Evolutionary conservation across 2,113 vertebrate genomes (phyloP).

Genomic region (Chlorodrepanis virens): DNA sequence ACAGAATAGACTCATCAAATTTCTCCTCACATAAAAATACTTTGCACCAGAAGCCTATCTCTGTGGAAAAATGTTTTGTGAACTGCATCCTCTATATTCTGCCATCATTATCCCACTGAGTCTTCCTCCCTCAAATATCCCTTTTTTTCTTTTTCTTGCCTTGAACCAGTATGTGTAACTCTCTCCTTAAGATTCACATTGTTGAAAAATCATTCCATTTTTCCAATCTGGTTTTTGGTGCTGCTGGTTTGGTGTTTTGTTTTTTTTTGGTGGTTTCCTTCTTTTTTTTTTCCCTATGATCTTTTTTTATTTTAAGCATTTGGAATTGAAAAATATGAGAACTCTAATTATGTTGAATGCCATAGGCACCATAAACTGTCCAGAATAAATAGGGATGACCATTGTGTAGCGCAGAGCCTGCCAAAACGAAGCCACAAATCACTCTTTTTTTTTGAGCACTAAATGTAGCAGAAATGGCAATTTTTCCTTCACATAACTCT

Average conservation of each 20-base stretch:
- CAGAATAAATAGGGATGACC: not conserved
- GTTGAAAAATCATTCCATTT: not conserved
- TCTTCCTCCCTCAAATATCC: not conserved
- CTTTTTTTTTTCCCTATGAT: rapidly evolving
- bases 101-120: not conserved
- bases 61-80: not conserved
- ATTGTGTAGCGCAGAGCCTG: rapidly evolving
- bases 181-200: not conserved
- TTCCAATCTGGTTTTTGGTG: not conserved
- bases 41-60: not conserved
- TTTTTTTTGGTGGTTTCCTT: not conserved
- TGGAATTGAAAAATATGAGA: not conserved
- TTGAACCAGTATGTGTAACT: not conserved
- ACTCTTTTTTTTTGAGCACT: not conserved
- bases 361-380: not conserved
- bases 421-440: not conserved
- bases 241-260: rapidly evolving
- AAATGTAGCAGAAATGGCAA: not conserved
- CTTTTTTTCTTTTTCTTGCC: not conserved
- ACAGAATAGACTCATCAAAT: not conserved
- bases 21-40: not conserved
- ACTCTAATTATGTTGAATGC: not conserved
- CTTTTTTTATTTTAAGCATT: not conserved
- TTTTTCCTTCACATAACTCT: not conserved
- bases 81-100: not conserved